These are phyloP conservation scores for Halichoeres trimaculatus DNA, from an alignment of 2,113 vertebrate species.

Conservation along the genomic window DNA sequence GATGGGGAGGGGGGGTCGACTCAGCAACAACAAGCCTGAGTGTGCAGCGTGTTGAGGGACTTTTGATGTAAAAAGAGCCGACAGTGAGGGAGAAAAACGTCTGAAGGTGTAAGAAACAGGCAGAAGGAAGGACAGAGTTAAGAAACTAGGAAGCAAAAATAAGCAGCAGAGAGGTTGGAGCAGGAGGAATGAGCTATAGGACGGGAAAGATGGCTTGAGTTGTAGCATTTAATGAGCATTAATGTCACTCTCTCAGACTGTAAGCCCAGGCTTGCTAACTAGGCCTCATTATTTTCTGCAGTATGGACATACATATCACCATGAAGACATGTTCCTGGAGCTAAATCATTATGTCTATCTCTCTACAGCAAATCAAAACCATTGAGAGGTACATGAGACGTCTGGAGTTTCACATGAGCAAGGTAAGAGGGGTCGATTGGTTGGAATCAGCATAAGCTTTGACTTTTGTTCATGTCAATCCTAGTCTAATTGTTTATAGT, in stretches of 20 bases:
- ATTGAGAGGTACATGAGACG: conserved; percentile 96
- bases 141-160: not conserved
- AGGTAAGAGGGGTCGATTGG: conserved; percentile 83
- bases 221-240: not conserved
- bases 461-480: not conserved
- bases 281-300: conserved; percentile 9
- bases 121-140: not conserved
- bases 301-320: not conserved
- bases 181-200: conserved; percentile 12
- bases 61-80: conserved; percentile 38
- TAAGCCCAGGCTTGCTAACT: not conserved
- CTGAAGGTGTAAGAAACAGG: not conserved
- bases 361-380: conserved; percentile 95
- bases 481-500: not conserved
- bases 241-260: not conserved
- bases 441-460: not conserved
- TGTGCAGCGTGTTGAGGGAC: conserved; percentile 3
- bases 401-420: conserved; percentile 98
- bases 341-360: conserved; percentile 11
- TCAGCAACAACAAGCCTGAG: conserved; percentile 5
- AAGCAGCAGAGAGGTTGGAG: not conserved
- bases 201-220: not conserved
- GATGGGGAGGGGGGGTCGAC: conserved; percentile 13
- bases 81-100: not conserved
- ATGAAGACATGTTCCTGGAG: not conserved